Base-by-base conservation (phyloP, 1,140 invertebrate species). In the Drosophila pallidifrons region DNA sequence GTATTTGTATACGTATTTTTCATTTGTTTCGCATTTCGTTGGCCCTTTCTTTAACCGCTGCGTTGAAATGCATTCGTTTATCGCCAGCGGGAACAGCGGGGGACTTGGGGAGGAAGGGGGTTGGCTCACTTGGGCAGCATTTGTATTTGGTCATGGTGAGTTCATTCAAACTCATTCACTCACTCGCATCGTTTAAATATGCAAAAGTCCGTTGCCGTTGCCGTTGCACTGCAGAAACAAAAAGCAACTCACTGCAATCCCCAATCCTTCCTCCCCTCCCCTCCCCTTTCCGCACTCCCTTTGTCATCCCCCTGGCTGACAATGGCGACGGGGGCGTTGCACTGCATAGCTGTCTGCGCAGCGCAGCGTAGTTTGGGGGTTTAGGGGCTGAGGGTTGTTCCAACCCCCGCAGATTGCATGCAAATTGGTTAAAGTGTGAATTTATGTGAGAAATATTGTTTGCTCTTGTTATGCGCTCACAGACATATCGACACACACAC, bases 401-500 rank as follows among this genome's bases (percentile, higher is more conserved):
- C 89, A 8, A 82, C 89, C 90, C 85, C 82, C 81, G 90, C 86
- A 87, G 80, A 90, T 91, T 82, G 82, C 82, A 91, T 91, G 90
- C 90, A 91, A 90, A 91, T 91, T 91, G 86, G 79, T 87, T 89
- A 89, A 92, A 92, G 91, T 92, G 91, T 92, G 91, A 92, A 92
- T 92, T 91, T 92, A 92, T 92, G 91, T 92, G 91, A 91, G 91
- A 92, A 92, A 91, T 91, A 91, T 81, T 91, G 86, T 91, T 92
- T 92, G 79, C 78, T 92, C 86, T 92, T 91, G 90, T 89, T 91
- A 64, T 79, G 76, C 75, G 58, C 76, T 25, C 20, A 64, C 76
- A 72, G 45, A 77, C 68, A 59, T 32, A 69, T 59, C 38, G 63
- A 60, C 35, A 64, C 32, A 43, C 51, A 43, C 45, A 65, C 52